A percentile compares a stretch with the other conserved stretches of the same genome.
phyloP scores from a whole-genome alignment of 1,140 invertebrate genomes.

The Eciton burchellii region DNA sequence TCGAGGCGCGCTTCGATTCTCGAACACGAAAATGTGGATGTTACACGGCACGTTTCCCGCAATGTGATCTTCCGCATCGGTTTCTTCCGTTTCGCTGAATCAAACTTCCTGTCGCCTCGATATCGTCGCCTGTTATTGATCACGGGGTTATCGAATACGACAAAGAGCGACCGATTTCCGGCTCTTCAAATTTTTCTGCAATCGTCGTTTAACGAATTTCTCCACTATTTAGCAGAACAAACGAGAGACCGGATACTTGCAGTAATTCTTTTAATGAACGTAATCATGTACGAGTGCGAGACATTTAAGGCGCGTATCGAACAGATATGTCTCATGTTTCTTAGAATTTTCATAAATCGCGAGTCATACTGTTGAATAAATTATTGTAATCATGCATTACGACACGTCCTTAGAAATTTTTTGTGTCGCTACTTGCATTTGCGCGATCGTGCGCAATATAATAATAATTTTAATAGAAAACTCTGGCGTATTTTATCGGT shows the following conservation, averaged over 20 bases:
- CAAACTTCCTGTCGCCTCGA: not conserved
- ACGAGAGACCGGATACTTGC: not conserved
- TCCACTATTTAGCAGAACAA: not conserved
- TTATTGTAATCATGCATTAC: not conserved
- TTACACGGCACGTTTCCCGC: slow-evolving; percentile 30
- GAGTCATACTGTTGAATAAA: not conserved
- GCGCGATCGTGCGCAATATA: not conserved
- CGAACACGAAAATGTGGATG: slow-evolving; percentile 29
- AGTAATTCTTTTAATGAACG: slow-evolving; percentile 30
- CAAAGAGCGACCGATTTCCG: slow-evolving; percentile 6
- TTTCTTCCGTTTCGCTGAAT: not conserved
- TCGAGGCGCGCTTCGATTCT: not conserved
- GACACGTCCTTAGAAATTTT: not conserved
- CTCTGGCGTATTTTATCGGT: too few species aligned
- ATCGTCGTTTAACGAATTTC: too few species aligned
- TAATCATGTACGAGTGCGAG: not conserved
- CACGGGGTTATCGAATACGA: not conserved
- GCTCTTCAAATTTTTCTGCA: not conserved
- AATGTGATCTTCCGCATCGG: slow-evolving; percentile 3
- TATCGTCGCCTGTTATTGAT: not conserved
- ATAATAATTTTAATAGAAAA: not conserved
- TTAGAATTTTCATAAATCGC: slow-evolving; percentile 3
- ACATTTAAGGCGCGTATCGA: not conserved
- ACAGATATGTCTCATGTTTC: not conserved
- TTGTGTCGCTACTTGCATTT: not conserved